phyloP scores from a whole-genome alignment of 1,140 invertebrate species.

The Platyscapa corneri region DNA sequence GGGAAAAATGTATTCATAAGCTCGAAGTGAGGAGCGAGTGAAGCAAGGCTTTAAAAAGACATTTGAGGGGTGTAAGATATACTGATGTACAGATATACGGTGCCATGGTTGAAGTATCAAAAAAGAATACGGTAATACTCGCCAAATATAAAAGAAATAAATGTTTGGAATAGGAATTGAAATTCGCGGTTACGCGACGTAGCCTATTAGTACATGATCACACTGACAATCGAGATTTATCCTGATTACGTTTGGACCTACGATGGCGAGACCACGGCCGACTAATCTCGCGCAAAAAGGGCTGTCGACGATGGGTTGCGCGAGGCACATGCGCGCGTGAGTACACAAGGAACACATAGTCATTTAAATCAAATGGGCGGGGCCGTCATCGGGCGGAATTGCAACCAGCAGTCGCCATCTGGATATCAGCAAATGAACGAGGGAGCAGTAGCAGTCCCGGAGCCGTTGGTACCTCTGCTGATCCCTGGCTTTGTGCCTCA shows the following conservation, averaged over 20 bases:
- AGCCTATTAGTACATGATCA: conserved; percentile 56
- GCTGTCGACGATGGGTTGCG: background rate
- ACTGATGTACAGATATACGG: too few species aligned
- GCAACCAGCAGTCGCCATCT: conserved; percentile 39
- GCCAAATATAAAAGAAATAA: conserved; percentile 20
- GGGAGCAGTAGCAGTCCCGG: background rate
- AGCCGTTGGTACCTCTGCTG: background rate
- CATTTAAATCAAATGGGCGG: conserved; percentile 63
- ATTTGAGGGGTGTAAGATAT: background rate
- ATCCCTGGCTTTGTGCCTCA: background rate
- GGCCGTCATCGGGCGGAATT: conserved; percentile 40
- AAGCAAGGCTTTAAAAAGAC: background rate
- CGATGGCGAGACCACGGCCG: background rate
- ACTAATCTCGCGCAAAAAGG: conserved; percentile 12
- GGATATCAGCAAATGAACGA: background rate
- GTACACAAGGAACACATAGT: too few species aligned
- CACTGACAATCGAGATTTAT: conserved; percentile 58
- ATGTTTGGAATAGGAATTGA: background rate
- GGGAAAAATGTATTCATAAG: too few species aligned
- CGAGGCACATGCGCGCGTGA: background rate
- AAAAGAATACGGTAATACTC: background rate
- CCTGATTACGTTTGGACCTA: conserved; percentile 4
- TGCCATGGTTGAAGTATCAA: background rate
- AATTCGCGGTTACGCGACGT: background rate
- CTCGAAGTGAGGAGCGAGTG: too few species aligned